A percentile compares a stretch with the other conserved stretches of the same genome.
phyloP scores from a whole-genome alignment of 92 coral and sea anemone genomes.

The Phenganax marumi region DNA sequence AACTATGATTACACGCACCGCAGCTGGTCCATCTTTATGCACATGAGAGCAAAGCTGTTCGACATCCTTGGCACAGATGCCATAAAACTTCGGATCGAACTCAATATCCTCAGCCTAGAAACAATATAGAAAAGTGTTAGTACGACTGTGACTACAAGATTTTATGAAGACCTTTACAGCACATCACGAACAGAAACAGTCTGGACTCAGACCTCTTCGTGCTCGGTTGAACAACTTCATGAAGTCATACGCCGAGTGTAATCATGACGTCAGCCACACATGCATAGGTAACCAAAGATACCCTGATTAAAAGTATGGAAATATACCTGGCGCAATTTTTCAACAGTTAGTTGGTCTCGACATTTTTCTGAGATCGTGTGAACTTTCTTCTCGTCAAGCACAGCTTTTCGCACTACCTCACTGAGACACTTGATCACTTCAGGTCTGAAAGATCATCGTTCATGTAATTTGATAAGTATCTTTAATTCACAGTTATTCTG shows the following conservation, averaged over 20 bases:
- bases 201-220: too few species aligned
- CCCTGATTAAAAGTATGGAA: neutral
- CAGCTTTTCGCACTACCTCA: conserved; percentile 64
- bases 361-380: conserved; percentile 69
- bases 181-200: too few species aligned
- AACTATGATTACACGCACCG: conserved; percentile 43
- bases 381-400: conserved; percentile 38
- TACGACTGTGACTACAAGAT: too few species aligned
- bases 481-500: neutral
- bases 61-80: conserved; percentile 62
- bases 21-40: conserved; percentile 68
- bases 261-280: neutral
- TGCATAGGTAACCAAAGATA: neutral
- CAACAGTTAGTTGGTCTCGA: conserved; percentile 70
- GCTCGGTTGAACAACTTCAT: too few species aligned
- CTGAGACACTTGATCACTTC: conserved; percentile 82
- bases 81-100: conserved; percentile 70
- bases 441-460: conserved; percentile 53
- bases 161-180: too few species aligned
- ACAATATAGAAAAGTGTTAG: neutral
- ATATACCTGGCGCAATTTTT: conserved; percentile 33
- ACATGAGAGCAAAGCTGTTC: conserved; percentile 40
- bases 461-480: neutral
- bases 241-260: too few species aligned
- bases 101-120: conserved; percentile 74